Conservation (phyloP, 2,797 vertebrate species). For the Toxotes lorentzi region DNA sequence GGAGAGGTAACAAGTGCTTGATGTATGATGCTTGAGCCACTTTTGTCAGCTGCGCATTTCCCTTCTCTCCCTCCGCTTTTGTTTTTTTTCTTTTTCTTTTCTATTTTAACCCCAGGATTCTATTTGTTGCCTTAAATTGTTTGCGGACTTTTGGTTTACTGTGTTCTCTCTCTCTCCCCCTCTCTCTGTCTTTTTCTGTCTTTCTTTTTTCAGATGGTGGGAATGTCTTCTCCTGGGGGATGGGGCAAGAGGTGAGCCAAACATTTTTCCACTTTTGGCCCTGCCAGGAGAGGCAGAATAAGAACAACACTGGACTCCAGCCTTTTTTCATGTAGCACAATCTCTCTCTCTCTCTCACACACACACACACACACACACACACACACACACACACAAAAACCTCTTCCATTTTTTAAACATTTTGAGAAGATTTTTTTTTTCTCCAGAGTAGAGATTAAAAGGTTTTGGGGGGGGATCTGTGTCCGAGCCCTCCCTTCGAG, state of each 20-base stretch:
- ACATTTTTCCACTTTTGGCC: slow-evolving; percentile 73
- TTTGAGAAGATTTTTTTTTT: slow-evolving; percentile 63
- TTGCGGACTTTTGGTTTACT: slow-evolving; percentile 79
- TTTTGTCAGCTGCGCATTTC: slow-evolving; percentile 91
- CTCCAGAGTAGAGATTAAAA: slow-evolving; percentile 82
- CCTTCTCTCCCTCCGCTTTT: slow-evolving; percentile 67
- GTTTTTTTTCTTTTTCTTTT: slow-evolving; percentile 61
- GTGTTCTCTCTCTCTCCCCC: slow-evolving; percentile 34
- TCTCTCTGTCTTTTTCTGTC: slow-evolving; percentile 38
- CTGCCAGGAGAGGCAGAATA: slow-evolving; percentile 78
- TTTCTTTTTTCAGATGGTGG: slow-evolving; percentile 78
- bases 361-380: slow-evolving; percentile 15
- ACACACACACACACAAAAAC: slow-evolving; percentile 27
- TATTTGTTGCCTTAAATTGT: slow-evolving; percentile 83
- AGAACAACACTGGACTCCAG: slow-evolving; percentile 78
- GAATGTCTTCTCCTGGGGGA: slow-evolving; percentile 83
- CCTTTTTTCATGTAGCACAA: slow-evolving; percentile 54
- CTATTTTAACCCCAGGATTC: slow-evolving; percentile 78
- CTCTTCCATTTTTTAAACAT: slow-evolving; percentile 58
- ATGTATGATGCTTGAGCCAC: slow-evolving; percentile 92
- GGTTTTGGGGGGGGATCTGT: slow-evolving; percentile 65
- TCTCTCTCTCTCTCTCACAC: slow-evolving; percentile 17
- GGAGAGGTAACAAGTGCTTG: slow-evolving; percentile 95
- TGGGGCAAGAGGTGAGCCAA: slow-evolving; percentile 84
- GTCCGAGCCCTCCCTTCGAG: slow-evolving; percentile 78